These are phyloP conservation scores for Goniozus legneri DNA, from an alignment of 1,140 invertebrate species.

Conservation along the genomic window DNA sequence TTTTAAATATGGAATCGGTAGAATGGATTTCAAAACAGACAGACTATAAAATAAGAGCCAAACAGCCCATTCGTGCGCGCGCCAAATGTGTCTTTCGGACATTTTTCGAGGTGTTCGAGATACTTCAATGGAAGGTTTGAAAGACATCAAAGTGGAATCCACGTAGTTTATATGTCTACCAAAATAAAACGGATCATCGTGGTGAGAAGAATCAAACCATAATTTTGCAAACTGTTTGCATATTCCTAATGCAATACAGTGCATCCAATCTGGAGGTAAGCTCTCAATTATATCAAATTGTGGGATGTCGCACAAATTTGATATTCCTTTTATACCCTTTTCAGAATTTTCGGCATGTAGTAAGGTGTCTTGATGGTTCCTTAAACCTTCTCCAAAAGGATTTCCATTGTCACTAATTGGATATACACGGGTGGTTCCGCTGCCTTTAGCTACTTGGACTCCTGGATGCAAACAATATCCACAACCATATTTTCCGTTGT, in stretches of 20 bases:
- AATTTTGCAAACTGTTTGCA: conserved; percentile 20
- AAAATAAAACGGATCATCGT: conserved; percentile 22
- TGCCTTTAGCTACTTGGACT: conserved; percentile 16
- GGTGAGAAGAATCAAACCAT: conserved; percentile 24
- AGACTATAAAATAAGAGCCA: conserved; percentile 29
- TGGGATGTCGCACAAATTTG: conserved; percentile 20
- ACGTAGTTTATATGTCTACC: conserved; percentile 12
- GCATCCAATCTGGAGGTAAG: conserved; percentile 35
- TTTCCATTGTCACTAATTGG: conserved; percentile 11
- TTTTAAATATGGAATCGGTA: conserved; percentile 20
- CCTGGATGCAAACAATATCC: conserved; percentile 30
- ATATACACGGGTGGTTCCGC: conserved; percentile 18
- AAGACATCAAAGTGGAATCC: conserved; percentile 19
- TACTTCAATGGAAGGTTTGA: conserved; percentile 22
- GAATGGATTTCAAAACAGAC: conserved; percentile 14
- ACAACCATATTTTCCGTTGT: conserved; percentile 30
- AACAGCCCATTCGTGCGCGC: conserved; percentile 32
- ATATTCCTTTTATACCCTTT: conserved; percentile 23
- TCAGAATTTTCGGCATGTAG: conserved; percentile 4
- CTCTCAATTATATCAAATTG: conserved; percentile 25
- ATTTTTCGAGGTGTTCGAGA: conserved; percentile 25
- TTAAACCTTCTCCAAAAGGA: conserved; percentile 16
- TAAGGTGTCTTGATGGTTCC: conserved; percentile 17
- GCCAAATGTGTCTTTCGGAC: conserved; percentile 26
- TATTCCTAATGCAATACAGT: conserved; percentile 26